Conservation (phyloP, 2,113 vertebrate species). For the Callopanchax toddi region DNA sequence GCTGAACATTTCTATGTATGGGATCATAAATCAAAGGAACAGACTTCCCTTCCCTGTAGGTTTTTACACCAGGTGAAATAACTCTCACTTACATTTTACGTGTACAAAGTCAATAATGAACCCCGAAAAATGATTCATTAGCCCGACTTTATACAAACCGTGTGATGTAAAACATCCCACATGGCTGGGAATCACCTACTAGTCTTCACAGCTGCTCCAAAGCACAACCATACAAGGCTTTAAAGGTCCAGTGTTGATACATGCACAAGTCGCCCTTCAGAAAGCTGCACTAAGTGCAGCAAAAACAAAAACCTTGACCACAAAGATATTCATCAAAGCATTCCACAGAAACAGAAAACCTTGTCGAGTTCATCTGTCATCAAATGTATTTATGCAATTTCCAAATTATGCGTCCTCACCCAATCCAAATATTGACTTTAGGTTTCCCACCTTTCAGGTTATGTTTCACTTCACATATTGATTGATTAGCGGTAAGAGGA, state of each 20-base stretch:
- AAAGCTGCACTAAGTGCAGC: conserved; percentile 35
- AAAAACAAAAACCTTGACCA: conserved; percentile 38
- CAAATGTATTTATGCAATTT: conserved; percentile 57
- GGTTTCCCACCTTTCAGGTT: conserved; percentile 51
- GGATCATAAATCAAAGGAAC: not conserved
- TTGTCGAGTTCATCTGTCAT: conserved; percentile 54
- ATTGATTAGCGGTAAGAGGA: conserved; percentile 55
- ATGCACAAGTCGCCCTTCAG: conserved; percentile 3
- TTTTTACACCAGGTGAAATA: not conserved
- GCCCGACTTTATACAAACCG: not conserved
- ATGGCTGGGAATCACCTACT: not conserved
- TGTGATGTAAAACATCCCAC: conserved; percentile 18
- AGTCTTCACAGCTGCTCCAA: not conserved
- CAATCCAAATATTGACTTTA: conserved; percentile 70
- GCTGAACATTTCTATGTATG: not conserved
- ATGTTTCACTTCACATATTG: conserved; percentile 44
- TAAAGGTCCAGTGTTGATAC: conserved; percentile 21
- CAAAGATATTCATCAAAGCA: conserved; percentile 47
- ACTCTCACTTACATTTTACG: too few relatives aligned
- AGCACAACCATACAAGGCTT: conserved; percentile 2
- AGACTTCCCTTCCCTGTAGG: not conserved
- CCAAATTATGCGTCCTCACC: conserved; percentile 57
- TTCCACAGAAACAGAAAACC: conserved; percentile 27
- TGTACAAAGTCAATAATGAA: not conserved
- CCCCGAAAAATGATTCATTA: conserved; percentile 1